Evolutionary conservation across 2,113 vertebrate species (phyloP).

Genomic region (Dasypus novemcinctus): DNA sequence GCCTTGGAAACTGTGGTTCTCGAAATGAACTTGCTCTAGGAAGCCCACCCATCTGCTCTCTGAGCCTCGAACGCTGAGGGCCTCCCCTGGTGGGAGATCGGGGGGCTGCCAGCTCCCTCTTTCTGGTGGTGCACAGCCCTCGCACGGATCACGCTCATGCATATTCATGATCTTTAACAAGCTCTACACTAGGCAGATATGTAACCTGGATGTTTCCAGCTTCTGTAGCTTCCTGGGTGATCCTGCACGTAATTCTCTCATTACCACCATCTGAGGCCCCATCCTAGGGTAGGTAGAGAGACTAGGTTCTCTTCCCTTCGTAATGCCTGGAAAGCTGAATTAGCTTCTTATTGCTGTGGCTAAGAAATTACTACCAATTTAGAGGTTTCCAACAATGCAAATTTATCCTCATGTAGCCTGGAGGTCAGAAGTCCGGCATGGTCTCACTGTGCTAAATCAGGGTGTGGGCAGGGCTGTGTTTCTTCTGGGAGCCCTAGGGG

Average conservation of each 20-base stretch:
- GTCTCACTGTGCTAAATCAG: no score
- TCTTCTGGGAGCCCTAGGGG: neutral
- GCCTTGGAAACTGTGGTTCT: conserved; percentile 7
- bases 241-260: neutral
- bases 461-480: neutral
- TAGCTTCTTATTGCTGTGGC: neutral
- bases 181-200: neutral
- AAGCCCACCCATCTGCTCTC: neutral
- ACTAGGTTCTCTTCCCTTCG: neutral
- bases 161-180: neutral
- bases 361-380: neutral
- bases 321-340: neutral
- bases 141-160: neutral
- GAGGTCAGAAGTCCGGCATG: neutral
- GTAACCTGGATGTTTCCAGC: neutral
- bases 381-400: neutral
- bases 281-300: neutral
- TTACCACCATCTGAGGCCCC: neutral
- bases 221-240: neutral
- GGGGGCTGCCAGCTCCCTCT: neutral
- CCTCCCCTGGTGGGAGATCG: neutral
- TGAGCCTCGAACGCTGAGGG: neutral
- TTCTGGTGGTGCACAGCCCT: neutral
- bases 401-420: neutral
- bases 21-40: neutral